These are phyloP conservation scores for Ips nitidus DNA, from an alignment of 1,140 invertebrate genomes.

Conservation along the genomic window DNA sequence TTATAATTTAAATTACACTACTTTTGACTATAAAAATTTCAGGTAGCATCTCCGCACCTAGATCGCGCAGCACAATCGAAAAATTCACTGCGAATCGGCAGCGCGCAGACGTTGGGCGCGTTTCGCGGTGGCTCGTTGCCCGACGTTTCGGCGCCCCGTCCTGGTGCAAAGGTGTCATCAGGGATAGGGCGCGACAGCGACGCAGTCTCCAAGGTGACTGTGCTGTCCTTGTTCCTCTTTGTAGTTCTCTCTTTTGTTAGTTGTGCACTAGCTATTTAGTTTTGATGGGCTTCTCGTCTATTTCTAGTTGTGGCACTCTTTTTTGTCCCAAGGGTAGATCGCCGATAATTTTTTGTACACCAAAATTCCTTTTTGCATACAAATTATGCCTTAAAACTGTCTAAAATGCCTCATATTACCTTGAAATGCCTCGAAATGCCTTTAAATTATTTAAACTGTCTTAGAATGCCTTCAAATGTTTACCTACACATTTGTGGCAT, in stretches of 20 bases:
- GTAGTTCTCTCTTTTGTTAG: background rate
- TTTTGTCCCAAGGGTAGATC: no score
- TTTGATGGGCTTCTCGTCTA: no score
- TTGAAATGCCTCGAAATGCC: no score
- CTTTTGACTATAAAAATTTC: conserved; percentile 34
- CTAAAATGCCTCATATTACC: no score
- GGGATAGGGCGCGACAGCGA: conserved; percentile 32
- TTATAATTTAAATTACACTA: background rate
- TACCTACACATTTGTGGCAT: no score
- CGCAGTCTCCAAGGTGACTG: conserved; percentile 40
- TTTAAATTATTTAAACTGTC: no score
- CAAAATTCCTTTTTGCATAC: no score
- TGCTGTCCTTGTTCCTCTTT: background rate
- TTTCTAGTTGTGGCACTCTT: no score
- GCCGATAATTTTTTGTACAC: no score
- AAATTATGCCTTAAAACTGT: no score
- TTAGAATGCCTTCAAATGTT: no score
- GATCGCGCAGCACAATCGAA: conserved; percentile 40
- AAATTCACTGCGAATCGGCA: conserved; percentile 49
- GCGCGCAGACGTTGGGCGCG: conserved; percentile 54
- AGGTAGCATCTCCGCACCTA: conserved; percentile 42
- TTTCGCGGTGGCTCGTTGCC: conserved; percentile 78
- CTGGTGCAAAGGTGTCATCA: conserved; percentile 36
- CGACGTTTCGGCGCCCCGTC: conserved; percentile 65
- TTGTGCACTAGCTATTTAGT: no score